Conservation (phyloP, 2,113 vertebrate species). For the Esox niger region DNA sequence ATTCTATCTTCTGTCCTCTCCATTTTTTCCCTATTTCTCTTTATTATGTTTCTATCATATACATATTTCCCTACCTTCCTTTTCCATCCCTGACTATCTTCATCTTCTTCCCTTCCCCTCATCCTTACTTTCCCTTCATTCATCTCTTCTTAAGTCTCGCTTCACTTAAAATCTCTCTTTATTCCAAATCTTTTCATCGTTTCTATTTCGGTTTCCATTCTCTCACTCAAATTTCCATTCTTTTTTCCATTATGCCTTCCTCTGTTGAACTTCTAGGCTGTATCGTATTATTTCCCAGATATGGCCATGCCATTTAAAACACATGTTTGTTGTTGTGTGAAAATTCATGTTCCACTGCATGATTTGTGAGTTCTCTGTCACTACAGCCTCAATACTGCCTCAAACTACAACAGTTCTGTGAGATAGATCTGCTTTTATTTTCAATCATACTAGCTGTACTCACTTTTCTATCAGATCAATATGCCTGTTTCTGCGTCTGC, state of each 20-base stretch:
- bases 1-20: neutral
- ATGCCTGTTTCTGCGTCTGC: neutral
- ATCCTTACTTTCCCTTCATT: too few species aligned
- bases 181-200: too few species aligned
- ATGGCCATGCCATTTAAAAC: too few species aligned
- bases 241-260: too few species aligned
- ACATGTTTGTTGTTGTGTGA: too few species aligned
- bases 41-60: neutral
- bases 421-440: neutral
- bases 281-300: too few species aligned
- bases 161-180: too few species aligned
- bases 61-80: conserved; percentile 6
- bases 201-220: too few species aligned
- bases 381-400: neutral
- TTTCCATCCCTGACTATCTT: neutral
- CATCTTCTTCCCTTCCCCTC: neutral
- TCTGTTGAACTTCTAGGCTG: too few species aligned
- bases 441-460: neutral
- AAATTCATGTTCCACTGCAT: neutral
- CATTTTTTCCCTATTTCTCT: neutral
- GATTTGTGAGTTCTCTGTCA: neutral
- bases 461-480: neutral
- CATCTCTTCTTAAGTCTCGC: too few species aligned
- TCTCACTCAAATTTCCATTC: too few species aligned
- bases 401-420: neutral